Evolutionary conservation across 2,113 vertebrate genomes (phyloP).

Genomic region (Cricetomys ansorgei): DNA sequence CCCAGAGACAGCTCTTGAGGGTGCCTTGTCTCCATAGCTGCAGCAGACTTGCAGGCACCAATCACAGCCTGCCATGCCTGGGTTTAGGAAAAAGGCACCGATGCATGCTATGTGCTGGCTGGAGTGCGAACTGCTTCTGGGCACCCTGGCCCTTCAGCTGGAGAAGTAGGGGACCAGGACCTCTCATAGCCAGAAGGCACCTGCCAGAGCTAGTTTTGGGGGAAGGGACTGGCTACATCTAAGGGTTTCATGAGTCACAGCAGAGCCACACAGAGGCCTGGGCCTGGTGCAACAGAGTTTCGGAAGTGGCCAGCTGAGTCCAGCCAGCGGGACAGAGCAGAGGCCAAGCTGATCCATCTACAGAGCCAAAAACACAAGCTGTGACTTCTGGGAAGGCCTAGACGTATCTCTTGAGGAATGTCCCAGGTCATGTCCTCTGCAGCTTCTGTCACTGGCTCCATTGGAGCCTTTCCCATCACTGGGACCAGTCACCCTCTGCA

Average conservation of each 20-base stretch:
- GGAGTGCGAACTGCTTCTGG: accelerated
- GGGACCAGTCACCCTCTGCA: background rate
- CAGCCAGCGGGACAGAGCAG: background rate
- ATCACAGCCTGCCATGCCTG: accelerated
- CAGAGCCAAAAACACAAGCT: accelerated
- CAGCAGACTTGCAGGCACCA: background rate
- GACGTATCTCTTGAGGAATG: background rate
- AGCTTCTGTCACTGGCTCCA: no score
- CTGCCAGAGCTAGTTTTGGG: background rate
- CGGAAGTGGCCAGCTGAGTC: background rate
- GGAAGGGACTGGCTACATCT: no score
- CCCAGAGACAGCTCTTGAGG: background rate
- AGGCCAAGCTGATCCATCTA: background rate
- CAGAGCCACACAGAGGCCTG: no score
- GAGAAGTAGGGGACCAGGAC: background rate
- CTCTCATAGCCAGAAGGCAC: background rate
- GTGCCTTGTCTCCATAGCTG: background rate
- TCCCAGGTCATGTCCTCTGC: background rate
- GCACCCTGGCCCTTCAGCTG: background rate
- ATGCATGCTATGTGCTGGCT: no score
- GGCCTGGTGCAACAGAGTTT: background rate
- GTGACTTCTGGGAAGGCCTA: background rate
- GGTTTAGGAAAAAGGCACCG: background rate
- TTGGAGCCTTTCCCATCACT: background rate
- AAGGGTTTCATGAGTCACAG: background rate